Conservation (phyloP, 2,888 invertebrate species). For the Epiblema foenella region DNA sequence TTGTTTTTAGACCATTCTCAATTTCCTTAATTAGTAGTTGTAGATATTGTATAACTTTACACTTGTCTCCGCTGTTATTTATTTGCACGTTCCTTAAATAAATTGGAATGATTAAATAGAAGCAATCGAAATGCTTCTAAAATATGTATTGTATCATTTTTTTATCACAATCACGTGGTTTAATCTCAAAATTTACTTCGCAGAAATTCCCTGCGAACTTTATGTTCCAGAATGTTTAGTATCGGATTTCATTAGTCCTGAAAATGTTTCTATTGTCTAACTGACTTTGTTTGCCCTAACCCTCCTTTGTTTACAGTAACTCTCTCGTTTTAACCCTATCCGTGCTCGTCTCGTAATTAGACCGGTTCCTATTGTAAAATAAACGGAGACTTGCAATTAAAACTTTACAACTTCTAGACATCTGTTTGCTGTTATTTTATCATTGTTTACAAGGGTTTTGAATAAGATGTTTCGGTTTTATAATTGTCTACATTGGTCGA, state of each 20-base stretch:
- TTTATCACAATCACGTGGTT: neutral
- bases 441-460: neutral
- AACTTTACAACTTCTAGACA: constrained; percentile 11
- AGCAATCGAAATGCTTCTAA: too few species aligned
- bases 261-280: constrained; percentile 25
- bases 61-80: neutral
- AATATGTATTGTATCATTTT: neutral
- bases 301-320: constrained; percentile 18
- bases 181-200: neutral
- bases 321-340: constrained; percentile 23
- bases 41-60: neutral
- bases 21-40: neutral
- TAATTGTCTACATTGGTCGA: neutral
- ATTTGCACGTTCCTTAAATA: neutral
- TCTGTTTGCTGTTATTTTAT: constrained; percentile 12
- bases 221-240: neutral
- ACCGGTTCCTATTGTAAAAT: constrained; percentile 16
- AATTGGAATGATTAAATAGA: neutral
- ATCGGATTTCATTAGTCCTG: constrained; percentile 4
- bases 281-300: constrained; percentile 24
- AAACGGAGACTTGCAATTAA: constrained; percentile 31
- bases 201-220: neutral
- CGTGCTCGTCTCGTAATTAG: constrained; percentile 20
- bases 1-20: neutral
- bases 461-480: neutral